These are phyloP conservation scores for Metopolophium dirhodum DNA, from an alignment of 1,140 invertebrate species.

Conservation along the genomic window DNA sequence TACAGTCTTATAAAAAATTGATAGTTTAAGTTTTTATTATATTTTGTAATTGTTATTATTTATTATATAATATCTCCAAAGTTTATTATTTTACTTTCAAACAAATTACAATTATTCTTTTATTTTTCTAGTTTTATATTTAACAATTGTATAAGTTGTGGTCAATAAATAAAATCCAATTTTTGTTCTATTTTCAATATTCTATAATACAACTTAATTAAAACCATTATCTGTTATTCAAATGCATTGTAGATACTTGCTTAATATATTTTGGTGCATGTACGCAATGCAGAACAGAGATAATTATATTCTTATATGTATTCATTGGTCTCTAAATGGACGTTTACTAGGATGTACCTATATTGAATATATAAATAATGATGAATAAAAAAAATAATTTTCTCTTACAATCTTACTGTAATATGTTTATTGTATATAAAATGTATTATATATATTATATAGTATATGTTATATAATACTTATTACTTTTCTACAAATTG, in stretches of 20 bases:
- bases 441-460: not conserved
- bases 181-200: not conserved
- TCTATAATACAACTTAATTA: not conserved
- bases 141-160: not conserved
- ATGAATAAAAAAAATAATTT: not conserved
- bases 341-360: not conserved
- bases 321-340: not conserved
- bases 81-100: not conserved
- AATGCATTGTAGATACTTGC: conserved; percentile 33
- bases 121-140: not conserved
- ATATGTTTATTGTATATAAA: not conserved
- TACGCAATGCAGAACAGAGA: conserved; percentile 23
- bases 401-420: not conserved
- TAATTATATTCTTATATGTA: conserved; percentile 5
- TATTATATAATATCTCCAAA: not conserved
- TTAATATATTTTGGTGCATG: conserved; percentile 43
- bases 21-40: not conserved
- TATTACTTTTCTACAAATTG: not conserved
- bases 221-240: conserved; percentile 17
- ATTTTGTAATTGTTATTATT: not conserved
- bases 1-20: not conserved
- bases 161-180: not conserved
- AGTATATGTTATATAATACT: not conserved
- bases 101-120: not conserved
- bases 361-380: not conserved